Base-by-base conservation (phyloP, 37 sponge, comb jelly and placozoan species). In the Beroe ovata region DNA sequence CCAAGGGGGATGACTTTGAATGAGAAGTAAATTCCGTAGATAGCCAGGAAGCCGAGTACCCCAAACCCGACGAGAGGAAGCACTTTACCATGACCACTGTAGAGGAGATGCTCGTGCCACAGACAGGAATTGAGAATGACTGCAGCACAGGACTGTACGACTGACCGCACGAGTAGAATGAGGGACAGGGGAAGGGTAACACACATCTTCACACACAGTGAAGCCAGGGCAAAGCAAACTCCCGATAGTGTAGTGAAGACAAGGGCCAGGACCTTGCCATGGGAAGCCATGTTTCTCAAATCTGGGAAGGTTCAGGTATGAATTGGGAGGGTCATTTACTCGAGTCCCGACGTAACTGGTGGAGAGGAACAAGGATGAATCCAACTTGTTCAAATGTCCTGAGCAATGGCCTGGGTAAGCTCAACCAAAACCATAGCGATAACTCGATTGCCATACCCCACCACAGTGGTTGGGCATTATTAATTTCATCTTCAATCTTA, bases 11-110 rank as follows among this genome's bases (percentile, higher is more conserved):
- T 77, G 25, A 4, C 33, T 36, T 77, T 42, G 84, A 77, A 77
- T n/a, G 84, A 77, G 29, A 26, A n/a, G 84, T 77, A 77, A 0
- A 77, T 41, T 2, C 84, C 84, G 54, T 77, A 77, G 1, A 77
- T 36, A 21, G 84, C 2, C 42, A 77, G 47, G 47, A 77, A 77
- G 28, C 84, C 54, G n/a, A 77, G 84, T 11, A 40, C 54, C n/a
- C 84, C 84, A 25, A 77, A 77, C 54, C 23, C 84, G 22, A 77
- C 3, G 16, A 77, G 54, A 19, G 21, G 35, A 1, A 8, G 26
- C 23, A 42, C 11, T 36, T 42, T 39, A 29, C 63, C 26, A 6
- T 16, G n/a, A 23, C 21, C 4, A 8, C n/a, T 38, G 38, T 42
- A 54, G 28, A 36, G 41, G 42, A 77, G 22, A 1, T 42, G 23